A percentile compares a stretch with the other conserved stretches of the same genome.
Conservation (phyloP, 2,888 invertebrate genomes). For the Salticus scenicus region DNA sequence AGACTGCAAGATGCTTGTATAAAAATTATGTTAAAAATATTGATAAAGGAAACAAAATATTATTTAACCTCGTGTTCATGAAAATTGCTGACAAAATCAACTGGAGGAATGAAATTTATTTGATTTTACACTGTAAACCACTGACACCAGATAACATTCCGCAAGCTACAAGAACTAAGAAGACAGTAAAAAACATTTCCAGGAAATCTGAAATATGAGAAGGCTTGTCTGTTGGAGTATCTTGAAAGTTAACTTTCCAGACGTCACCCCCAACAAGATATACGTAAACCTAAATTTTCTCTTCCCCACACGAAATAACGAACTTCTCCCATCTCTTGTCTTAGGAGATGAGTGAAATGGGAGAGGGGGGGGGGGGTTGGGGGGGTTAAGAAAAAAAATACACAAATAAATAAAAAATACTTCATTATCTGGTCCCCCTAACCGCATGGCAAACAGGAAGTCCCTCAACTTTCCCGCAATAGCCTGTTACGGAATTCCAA, state of each 20-base stretch:
- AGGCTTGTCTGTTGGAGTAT: background rate
- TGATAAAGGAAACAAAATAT: no score
- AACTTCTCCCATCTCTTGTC: background rate
- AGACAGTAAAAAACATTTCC: background rate
- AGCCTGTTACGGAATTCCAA: constrained; percentile 4
- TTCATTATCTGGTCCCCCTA: constrained; percentile 15
- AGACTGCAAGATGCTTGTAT: no score
- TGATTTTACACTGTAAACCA: no score
- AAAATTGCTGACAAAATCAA: no score
- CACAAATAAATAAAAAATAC: background rate
- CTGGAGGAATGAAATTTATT: no score
- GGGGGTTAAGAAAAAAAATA: background rate
- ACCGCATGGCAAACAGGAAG: constrained; percentile 27
- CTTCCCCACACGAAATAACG: background rate
- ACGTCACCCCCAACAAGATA: background rate
- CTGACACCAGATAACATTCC: no score
- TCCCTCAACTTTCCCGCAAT: background rate
- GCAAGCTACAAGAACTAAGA: no score
- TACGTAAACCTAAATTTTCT: background rate
- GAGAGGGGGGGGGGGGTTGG: background rate
- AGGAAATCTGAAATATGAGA: background rate
- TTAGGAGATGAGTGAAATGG: background rate
- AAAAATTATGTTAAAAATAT: no score
- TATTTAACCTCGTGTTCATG: no score
- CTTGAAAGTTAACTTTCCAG: no score